Conservation (phyloP, 2,113 vertebrate species). For the Saguinus midas region DNA sequence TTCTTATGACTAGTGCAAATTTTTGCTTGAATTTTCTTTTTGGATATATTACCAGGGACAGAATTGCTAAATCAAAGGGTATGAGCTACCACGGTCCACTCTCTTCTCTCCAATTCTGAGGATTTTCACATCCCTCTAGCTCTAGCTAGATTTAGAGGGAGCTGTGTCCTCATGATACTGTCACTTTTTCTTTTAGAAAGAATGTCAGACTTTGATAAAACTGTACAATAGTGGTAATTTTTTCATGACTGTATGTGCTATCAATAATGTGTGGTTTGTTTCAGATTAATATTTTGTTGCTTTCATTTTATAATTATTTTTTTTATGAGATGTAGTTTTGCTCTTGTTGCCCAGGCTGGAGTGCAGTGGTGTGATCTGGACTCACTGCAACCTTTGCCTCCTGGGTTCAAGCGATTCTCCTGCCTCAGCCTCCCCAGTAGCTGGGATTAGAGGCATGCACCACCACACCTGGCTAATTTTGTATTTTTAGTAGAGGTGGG, state of each 20-base stretch:
- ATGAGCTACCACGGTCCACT: neutral
- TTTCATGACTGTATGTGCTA: neutral
- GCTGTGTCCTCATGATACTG: neutral
- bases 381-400: neutral
- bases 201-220: neutral
- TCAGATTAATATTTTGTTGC: neutral
- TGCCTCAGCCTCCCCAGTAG: neutral
- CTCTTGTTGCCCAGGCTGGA: neutral
- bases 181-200: neutral
- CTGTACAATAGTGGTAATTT: neutral
- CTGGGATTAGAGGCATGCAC: neutral
- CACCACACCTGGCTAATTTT: neutral
- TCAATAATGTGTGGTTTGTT: neutral
- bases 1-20: too few relatives aligned
- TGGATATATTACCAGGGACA: neutral
- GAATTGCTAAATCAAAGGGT: neutral
- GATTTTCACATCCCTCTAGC: neutral
- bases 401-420: neutral
- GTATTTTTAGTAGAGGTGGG: neutral
- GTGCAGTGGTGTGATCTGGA: rapidly evolving
- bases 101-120: neutral
- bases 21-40: neutral
- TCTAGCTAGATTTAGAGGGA: neutral
- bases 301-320: neutral
- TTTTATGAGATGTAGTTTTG: neutral